Evolutionary conservation across 2,797 vertebrate genomes (phyloP), one percentile per base, ranked within the genome.

Genomic region (Sebastiscus albofasciatus): DNA sequence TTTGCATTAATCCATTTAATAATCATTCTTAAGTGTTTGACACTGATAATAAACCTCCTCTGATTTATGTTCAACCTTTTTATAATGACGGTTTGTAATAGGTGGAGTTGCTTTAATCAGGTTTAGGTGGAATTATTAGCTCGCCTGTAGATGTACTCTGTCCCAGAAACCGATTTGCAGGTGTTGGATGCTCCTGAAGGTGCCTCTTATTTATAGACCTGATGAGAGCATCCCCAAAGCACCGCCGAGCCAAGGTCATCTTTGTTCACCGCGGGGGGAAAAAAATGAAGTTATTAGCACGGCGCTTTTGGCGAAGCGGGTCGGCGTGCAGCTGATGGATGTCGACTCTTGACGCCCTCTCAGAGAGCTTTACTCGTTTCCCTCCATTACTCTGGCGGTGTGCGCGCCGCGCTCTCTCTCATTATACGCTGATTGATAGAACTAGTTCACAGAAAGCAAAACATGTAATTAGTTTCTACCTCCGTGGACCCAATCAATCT

Each of bases 381-480:
- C 77, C 74, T 46, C 62, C 81, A 60, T 75, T 72, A 59, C 68
- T 79, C 74, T 7, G 82, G 75, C 2, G 29, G 67, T 67, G 71
- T 34, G 74, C 33, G 70, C 67, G 4, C 66, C 20, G 6, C 1
- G 34, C 60, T 81, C 62, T 13, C 85, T 72, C 87, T 92, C 91
- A 89, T 89, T 92, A 89, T 36, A 56, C 22, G n/a, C 84, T 90
- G 90, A 93, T 90, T 87, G 90, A 94, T 92, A 80, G 91, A 92
- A 90, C 81, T 64, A 74, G 90, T 85, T 90, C 86, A 80, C 81
- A 58, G 71, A 87, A 87, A 91, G 89, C 84, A 84, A 90, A 92
- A 91, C 85, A 80, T 76, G 87, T 90, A 88, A 92, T 94, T 94
- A 93, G 87, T 92, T 90, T 85, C 81, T 78, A 84, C 92, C 87